Conservation (phyloP, 2,113 vertebrate genomes). For the Strix aluco region DNA sequence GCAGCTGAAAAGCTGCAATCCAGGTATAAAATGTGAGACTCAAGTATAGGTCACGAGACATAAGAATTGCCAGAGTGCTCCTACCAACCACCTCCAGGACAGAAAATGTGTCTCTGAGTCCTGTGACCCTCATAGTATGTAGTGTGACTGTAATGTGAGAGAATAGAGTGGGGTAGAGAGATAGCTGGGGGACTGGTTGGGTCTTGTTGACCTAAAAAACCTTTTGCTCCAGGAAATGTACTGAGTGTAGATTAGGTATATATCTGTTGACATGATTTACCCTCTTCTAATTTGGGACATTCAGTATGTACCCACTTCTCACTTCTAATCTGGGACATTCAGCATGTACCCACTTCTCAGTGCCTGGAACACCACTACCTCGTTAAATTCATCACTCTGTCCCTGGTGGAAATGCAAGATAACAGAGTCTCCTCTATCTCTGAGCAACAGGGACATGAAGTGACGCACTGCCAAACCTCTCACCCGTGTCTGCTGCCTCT, state of each 20-base stretch:
- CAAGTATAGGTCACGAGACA: neutral
- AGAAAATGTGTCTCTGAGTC: neutral
- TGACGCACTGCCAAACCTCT: neutral
- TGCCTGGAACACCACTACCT: neutral
- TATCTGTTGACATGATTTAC: neutral
- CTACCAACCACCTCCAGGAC: neutral
- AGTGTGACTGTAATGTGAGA: neutral
- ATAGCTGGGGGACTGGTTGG: neutral
- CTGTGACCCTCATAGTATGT: fast-evolving
- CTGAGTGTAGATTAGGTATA: neutral
- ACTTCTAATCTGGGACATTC: neutral
- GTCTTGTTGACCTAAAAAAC: neutral
- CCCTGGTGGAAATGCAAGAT: neutral
- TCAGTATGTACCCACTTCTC: neutral
- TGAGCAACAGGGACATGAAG: neutral
- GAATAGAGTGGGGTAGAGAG: neutral
- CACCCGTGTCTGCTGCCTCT: neutral
- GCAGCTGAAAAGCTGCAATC: neutral
- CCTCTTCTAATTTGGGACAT: neutral
- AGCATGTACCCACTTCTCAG: neutral
- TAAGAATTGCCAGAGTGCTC: neutral
- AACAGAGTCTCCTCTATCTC: neutral
- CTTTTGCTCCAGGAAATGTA: neutral
- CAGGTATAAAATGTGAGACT: fast-evolving
- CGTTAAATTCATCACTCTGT: neutral